phyloP scores from a whole-genome alignment of 1,140 invertebrate species.

The Steinernema khuongi region DNA sequence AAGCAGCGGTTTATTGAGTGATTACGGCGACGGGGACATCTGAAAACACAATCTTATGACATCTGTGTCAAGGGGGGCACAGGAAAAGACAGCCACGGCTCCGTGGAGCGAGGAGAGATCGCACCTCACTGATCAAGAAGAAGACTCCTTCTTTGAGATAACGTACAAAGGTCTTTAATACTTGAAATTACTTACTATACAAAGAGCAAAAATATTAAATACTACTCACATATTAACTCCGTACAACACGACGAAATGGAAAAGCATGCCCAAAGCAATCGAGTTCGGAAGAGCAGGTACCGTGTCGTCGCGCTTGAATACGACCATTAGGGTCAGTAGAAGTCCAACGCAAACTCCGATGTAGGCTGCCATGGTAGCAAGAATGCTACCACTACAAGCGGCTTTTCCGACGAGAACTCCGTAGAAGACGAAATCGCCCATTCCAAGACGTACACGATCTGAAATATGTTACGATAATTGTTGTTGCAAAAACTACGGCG shows the following conservation, averaged over 20 bases:
- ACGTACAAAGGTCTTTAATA: too few species aligned
- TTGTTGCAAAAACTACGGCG: not conserved
- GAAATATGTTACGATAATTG: conserved; percentile 14
- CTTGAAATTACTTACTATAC: too few species aligned
- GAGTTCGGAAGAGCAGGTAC: conserved; percentile 51
- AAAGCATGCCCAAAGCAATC: conserved; percentile 41
- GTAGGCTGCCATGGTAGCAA: conserved; percentile 40
- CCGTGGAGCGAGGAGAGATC: too few species aligned
- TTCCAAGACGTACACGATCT: conserved; percentile 66
- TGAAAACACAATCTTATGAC: too few species aligned
- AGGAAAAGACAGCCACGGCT: too few species aligned
- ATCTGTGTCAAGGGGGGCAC: too few species aligned
- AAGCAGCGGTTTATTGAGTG: too few species aligned
- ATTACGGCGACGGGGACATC: too few species aligned
- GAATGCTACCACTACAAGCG: conserved; percentile 79
- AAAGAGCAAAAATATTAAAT: not conserved
- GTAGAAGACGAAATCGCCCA: conserved; percentile 99
- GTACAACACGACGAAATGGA: conserved; percentile 34
- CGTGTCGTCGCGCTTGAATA: conserved; percentile 35
- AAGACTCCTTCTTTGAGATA: too few species aligned
- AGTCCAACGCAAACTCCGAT: conserved; percentile 44
- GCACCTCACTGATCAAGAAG: too few species aligned
- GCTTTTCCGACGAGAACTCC: conserved; percentile 95
- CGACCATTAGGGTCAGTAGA: conserved; percentile 36
- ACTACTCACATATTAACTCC: not conserved